phyloP scores from a whole-genome alignment of 2,797 vertebrate genomes.

The Arnoldichthys spilopterus region DNA sequence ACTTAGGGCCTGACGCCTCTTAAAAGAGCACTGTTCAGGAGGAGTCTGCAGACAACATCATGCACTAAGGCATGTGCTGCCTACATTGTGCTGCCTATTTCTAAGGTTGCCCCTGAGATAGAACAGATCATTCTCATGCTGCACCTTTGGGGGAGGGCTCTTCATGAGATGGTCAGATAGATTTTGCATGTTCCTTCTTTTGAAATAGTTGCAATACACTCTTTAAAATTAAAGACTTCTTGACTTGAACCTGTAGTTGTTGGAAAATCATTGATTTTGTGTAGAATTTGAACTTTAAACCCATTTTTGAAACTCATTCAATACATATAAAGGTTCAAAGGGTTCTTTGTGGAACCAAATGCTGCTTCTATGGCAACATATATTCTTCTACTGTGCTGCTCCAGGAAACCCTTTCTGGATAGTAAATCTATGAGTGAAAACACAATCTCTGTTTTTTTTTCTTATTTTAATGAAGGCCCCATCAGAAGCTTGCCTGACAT shows the following conservation, averaged over 20 bases:
- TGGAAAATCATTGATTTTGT: background rate
- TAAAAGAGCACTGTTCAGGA: slow-evolving; percentile 66
- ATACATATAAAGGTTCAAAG: background rate
- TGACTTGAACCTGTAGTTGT: background rate
- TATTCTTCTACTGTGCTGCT: background rate
- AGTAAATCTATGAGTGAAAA: background rate
- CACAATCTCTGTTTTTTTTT: background rate
- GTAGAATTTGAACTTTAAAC: background rate
- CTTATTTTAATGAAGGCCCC: background rate
- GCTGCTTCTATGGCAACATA: background rate
- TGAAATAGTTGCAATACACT: background rate
- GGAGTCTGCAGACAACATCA: slow-evolving; percentile 52
- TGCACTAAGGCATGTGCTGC: slow-evolving; percentile 37
- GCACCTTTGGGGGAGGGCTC: background rate
- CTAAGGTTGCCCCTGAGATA: background rate
- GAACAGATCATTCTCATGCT: slow-evolving; percentile 3
- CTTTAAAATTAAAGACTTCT: background rate
- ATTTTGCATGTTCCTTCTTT: background rate
- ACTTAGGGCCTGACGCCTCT: slow-evolving; percentile 72
- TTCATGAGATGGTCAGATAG: background rate
- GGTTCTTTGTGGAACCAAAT: background rate
- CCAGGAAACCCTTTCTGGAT: background rate
- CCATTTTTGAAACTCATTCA: too few species aligned
- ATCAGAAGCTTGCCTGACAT: background rate
- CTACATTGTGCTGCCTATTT: slow-evolving; percentile 17